Evolutionary conservation across 2,113 vertebrate species (phyloP), one percentile per base, ranked within the genome.

Genomic region (Mus spicilegus): DNA sequence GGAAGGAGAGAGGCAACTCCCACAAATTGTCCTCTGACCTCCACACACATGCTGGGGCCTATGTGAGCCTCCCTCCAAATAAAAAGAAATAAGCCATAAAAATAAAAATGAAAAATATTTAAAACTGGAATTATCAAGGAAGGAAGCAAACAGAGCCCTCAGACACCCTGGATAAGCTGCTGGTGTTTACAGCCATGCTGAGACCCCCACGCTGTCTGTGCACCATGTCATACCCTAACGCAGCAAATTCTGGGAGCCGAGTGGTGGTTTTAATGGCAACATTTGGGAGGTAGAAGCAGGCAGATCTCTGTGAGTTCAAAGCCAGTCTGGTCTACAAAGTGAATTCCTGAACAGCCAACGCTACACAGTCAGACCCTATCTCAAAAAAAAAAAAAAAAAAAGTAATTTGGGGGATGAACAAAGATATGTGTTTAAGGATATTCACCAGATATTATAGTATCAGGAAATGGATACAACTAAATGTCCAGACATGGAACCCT

Each of bases 171-270:
- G 13, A 39, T 56, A 61, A 56, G 30, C 14, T 28, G 7, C 51
- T 46, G 90, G 54, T 46, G 13, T 51, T 19, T 14, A 3, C 7
- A 8, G 65, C 69, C 1, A 0, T 11, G 10, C 56, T 8, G 69
- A 17, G 30, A 46, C 19, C 4, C 3, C 3, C 0, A 5, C 12
- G 56, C 56, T 26, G 6, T 1, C 4, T 5, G 13, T 4, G 22
- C 11, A 65, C 49, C 36, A 19, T 39, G 4, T 49, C 49, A 49
- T 49, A 24, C 39, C n/a, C 87, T 42, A 51, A 61, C 51, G 56
- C 84, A 28, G 56, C 3, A 9, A 28, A 42, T 36, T 49, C 51
- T 19, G 73, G 78, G 76, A 0, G 16, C 9, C 24, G 39, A 26
- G 39, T 26, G 20, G 22, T 46, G 20, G 42, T 16, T 73, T 42